These are phyloP conservation scores for Ooceraea biroi DNA, from an alignment of 1,140 invertebrate species.

Conservation along the genomic window DNA sequence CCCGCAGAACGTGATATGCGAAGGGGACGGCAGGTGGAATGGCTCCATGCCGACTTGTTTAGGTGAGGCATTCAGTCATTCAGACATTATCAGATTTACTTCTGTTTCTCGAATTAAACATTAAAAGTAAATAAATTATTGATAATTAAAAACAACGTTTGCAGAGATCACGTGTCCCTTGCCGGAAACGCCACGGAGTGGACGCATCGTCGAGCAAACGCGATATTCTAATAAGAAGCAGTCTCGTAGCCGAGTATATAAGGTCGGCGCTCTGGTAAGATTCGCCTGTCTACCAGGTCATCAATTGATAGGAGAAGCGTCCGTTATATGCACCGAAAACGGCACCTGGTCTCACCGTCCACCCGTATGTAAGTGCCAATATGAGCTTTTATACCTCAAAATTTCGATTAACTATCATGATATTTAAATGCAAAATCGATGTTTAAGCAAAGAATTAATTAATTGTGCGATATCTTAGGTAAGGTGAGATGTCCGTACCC, in stretches of 20 bases:
- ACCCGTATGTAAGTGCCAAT: constrained; percentile 90
- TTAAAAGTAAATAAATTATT: too few species aligned
- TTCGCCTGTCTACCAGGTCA: constrained; percentile 91
- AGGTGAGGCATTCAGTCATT: constrained; percentile 85
- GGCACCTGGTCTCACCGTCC: constrained; percentile 94
- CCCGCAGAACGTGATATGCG: constrained; percentile 91
- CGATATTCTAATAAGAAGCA: constrained; percentile 84
- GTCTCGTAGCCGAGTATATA: constrained; percentile 84
- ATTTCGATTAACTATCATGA: constrained; percentile 24
- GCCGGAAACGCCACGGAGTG: constrained; percentile 91
- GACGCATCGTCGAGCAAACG: constrained; percentile 88
- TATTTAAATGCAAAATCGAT: neutral
- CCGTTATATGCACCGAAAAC: constrained; percentile 94
- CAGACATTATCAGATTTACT: neutral
- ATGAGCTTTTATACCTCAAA: neutral
- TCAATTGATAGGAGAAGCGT: constrained; percentile 91
- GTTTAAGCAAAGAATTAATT: constrained; percentile 16
- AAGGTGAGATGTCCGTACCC: constrained; percentile 91
- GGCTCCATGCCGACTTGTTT: constrained; percentile 91
- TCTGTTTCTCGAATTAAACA: too few species aligned
- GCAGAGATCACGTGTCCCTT: constrained; percentile 93
- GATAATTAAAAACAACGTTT: constrained; percentile 66
- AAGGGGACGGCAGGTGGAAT: constrained; percentile 92
- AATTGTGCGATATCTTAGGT: constrained; percentile 85
- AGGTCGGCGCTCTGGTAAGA: constrained; percentile 92